Percentiles rank a stretch among this genome's conserved stretches.
These are phyloP conservation scores for Cepphus grylle DNA, from an alignment of 2,113 vertebrate species.

Conservation along the genomic window DNA sequence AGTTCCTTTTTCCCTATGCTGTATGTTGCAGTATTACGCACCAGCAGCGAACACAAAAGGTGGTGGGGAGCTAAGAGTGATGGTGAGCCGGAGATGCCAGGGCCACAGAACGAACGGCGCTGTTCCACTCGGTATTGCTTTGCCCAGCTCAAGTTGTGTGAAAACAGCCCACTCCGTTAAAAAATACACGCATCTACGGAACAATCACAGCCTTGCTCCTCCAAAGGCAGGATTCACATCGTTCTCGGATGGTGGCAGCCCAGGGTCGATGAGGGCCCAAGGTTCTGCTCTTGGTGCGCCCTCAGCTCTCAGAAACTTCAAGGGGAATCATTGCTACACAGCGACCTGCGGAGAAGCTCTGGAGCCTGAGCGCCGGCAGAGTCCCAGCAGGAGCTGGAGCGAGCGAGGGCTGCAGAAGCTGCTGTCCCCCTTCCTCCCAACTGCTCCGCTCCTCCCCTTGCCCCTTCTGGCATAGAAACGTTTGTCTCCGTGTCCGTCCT, in stretches of 20 bases:
- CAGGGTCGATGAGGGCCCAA: not conserved
- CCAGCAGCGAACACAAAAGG: not conserved
- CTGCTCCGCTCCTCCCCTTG: not conserved
- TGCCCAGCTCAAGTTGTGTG: not conserved
- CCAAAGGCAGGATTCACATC: not conserved
- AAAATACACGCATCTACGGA: accelerated
- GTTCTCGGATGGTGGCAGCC: not conserved
- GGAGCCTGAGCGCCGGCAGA: accelerated
- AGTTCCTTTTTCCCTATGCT: not conserved
- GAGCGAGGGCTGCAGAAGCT: not conserved
- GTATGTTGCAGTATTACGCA: accelerated
- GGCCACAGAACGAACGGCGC: accelerated
- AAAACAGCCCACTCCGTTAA: not conserved
- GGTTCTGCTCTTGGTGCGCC: not conserved
- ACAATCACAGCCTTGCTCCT: not conserved
- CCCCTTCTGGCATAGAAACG: not conserved
- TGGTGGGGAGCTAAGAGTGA: not conserved
- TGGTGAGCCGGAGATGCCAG: accelerated
- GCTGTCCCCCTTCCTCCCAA: not conserved
- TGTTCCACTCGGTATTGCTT: not conserved
- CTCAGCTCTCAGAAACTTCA: not conserved
- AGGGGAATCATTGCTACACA: not conserved
- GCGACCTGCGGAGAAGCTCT: not conserved
- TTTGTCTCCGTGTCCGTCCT: not conserved
- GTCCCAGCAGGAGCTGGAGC: accelerated